Conservation (phyloP, 2,888 invertebrate genomes). For the Ophion ellenae region DNA sequence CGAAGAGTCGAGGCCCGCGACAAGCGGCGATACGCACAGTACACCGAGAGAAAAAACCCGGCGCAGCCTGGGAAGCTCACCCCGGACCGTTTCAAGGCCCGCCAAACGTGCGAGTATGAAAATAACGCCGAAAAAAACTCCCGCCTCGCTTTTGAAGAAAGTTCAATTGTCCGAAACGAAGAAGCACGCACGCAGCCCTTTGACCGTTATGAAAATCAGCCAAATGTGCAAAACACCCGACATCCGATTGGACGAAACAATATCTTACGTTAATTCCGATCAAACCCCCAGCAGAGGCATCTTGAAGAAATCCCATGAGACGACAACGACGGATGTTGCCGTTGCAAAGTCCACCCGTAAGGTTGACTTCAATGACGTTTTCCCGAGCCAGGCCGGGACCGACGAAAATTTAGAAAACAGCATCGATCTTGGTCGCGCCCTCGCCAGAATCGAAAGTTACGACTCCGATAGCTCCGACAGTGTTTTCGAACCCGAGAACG, state of each 20-base stretch:
- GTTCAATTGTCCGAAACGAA: constrained; percentile 66
- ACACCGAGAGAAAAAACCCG: not conserved
- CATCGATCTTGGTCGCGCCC: constrained; percentile 63
- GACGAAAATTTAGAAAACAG: constrained; percentile 66
- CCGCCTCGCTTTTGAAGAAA: constrained; percentile 56
- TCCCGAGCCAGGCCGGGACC: constrained; percentile 64
- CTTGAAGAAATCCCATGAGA: constrained; percentile 72
- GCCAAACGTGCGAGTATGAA: constrained; percentile 40
- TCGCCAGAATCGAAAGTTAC: constrained; percentile 71
- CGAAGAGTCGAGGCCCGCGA: constrained; percentile 21
- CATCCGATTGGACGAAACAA: constrained; percentile 72
- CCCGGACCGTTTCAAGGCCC: not conserved
- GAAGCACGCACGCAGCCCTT: constrained; percentile 67
- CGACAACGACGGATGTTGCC: constrained; percentile 17
- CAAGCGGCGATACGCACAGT: constrained; percentile 4
- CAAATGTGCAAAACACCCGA: constrained; percentile 77
- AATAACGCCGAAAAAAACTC: constrained; percentile 54
- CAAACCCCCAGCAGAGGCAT: constrained; percentile 80
- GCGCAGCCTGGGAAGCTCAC: constrained; percentile 22
- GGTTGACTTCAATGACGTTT: constrained; percentile 77
- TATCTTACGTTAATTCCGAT: constrained; percentile 77
- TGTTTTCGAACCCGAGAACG: not conserved
- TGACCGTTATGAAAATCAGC: constrained; percentile 76
- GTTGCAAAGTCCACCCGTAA: constrained; percentile 72
- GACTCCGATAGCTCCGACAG: constrained; percentile 57